Percentiles rank a stretch among this genome's conserved stretches.
Conservation (phyloP, 2,113 vertebrate species). For the Hippocampus zosterae region DNA sequence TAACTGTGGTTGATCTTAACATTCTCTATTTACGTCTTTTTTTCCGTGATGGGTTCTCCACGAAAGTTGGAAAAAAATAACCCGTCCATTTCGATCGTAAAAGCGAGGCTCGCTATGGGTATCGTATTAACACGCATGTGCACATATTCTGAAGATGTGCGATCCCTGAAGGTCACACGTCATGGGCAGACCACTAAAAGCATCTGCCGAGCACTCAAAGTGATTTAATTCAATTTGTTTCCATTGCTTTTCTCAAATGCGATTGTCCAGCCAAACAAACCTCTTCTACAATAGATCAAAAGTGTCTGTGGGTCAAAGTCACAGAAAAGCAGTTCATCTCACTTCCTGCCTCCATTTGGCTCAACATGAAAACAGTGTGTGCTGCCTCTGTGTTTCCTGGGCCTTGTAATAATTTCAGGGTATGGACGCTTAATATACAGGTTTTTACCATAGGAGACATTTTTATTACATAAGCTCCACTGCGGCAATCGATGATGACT, state of each 20-base stretch:
- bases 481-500: conserved; percentile 32
- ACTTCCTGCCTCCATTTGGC: conserved; percentile 56
- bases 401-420: conserved; percentile 22
- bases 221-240: conserved; percentile 49
- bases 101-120: no score
- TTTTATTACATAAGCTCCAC: conserved; percentile 53
- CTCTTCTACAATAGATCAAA: not conserved
- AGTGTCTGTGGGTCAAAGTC: conserved; percentile 12
- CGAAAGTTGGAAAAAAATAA: no score
- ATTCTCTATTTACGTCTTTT: no score
- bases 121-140: not conserved
- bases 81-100: no score
- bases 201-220: conserved; percentile 17
- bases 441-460: conserved; percentile 29
- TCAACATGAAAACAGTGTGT: conserved; percentile 56
- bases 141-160: not conserved
- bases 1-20: no score
- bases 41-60: no score
- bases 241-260: conserved; percentile 31
- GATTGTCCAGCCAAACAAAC: not conserved
- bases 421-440: not conserved
- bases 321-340: conserved; percentile 41
- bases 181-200: conserved; percentile 10
- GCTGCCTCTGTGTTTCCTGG: conserved; percentile 52
- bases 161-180: conserved; percentile 22